Evolutionary conservation across 2,888 invertebrate genomes (phyloP), one percentile per base, ranked within the genome.

Genomic region (Hemicrepidius hirtus): DNA sequence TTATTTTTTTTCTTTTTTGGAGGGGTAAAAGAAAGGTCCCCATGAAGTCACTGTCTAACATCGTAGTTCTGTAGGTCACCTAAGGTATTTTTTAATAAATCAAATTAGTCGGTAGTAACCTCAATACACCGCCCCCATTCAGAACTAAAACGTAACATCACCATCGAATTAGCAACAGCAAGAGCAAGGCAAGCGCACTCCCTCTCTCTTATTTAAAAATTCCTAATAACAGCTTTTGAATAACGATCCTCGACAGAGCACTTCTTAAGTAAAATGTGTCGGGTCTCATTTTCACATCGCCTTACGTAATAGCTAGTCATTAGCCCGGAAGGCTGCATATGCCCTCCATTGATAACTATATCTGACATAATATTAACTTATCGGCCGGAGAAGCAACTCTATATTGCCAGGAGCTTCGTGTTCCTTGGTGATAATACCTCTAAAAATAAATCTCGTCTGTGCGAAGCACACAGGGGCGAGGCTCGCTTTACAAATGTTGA

Each of bases 331-430:
- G 24, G 32, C 28, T 55, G 53, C 66, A 66, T 55, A 55, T 57
- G 57, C 57, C 35, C 55, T 57, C 55, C 57, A 57, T 66, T 66
- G 66, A 66, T 66, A 66, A 66, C 28, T 66, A 55, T 66, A 57
- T 66, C 40, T 57, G 66, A 57, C 44, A 66, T 57, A 66, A 66
- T 57, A 57, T 57, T 66, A 55, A 40, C 66, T 55, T 66, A 66
- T 66, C 66, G 57, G 66, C 24, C 49, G 57, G 40, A 55, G 57
- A 32, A 41, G 66, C 41, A 55, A 46, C 66, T 55, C 55, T 65
- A 66, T 66, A 40, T 66, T 44, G 55, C 55, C 66, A 55, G 55
- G 44, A 57, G 57, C 40, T 44, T 57, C 66, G 66, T 57, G 66
- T 57, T 55, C 55, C 57, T 41, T 32, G 55, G 57, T 44, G 66